These are phyloP conservation scores for Drosophila baimaii DNA, from an alignment of 1,140 invertebrate species.

Conservation along the genomic window DNA sequence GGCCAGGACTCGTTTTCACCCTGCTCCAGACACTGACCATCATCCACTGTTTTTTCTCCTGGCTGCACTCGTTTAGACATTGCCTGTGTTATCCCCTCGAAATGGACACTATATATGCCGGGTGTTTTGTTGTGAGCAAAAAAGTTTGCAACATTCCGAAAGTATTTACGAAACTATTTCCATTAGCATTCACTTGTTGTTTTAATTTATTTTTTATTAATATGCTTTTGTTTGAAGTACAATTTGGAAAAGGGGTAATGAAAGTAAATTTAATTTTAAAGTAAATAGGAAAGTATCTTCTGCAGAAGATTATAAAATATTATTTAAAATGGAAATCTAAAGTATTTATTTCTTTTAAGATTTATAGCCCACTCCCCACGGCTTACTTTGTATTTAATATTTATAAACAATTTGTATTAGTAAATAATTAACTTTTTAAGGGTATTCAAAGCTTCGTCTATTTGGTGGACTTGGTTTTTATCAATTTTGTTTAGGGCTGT, in stretches of 20 bases:
- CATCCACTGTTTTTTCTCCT: slow-evolving; percentile 8
- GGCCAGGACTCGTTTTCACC: slow-evolving; percentile 9
- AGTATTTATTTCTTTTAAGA: background rate
- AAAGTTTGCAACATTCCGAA: slow-evolving; percentile 6
- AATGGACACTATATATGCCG: slow-evolving; percentile 14
- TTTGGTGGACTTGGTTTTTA: slow-evolving; percentile 23
- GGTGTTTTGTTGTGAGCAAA: slow-evolving; percentile 9
- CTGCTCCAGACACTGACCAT: background rate
- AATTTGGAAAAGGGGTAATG: no score
- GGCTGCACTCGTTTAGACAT: slow-evolving; percentile 16
- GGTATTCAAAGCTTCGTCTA: slow-evolving; percentile 2
- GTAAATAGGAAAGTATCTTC: background rate
- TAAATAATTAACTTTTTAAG: background rate
- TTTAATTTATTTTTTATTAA: background rate
- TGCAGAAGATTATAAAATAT: background rate
- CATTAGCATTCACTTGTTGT: background rate
- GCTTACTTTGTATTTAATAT: background rate
- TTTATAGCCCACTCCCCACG: background rate
- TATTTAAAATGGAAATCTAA: background rate
- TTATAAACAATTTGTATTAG: no score
- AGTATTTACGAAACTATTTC: background rate
- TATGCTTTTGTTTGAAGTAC: no score
- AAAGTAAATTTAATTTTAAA: no score
- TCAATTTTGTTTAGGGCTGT: slow-evolving; percentile 72
- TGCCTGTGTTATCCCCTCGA: slow-evolving; percentile 9